phyloP scores from a whole-genome alignment of 2,113 vertebrate genomes.

The Nannobrachium achirus region DNA sequence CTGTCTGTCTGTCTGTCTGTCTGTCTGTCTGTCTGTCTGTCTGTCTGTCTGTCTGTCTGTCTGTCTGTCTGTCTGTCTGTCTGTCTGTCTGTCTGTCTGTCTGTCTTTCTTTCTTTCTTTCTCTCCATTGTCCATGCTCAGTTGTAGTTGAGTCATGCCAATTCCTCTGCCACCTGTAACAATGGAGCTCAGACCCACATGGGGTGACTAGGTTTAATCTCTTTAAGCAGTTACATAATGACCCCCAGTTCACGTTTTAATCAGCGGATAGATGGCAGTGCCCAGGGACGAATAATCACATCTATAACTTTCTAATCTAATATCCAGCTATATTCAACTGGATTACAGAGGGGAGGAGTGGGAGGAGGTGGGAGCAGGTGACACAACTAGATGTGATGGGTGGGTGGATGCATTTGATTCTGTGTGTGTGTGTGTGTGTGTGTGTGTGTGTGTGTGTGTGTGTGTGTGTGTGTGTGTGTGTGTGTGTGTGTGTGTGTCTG shows the following conservation, averaged over 20 bases:
- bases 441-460: conserved; percentile 34
- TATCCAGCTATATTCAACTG: conserved; percentile 73
- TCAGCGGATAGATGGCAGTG: conserved; percentile 74
- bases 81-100: background rate
- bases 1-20: no score
- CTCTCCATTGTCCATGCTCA: conserved; percentile 14
- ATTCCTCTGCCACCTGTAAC: conserved; percentile 37
- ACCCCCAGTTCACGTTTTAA: conserved; percentile 73
- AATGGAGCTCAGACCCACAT: conserved; percentile 48
- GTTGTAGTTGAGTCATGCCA: conserved; percentile 15
- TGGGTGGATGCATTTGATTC: conserved; percentile 10
- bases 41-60: background rate
- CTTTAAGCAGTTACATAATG: conserved; percentile 77
- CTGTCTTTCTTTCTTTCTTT: background rate
- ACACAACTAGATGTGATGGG: conserved; percentile 40
- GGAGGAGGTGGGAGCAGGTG: conserved; percentile 61
- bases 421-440: conserved; percentile 55
- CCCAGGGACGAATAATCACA: conserved; percentile 77
- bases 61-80: background rate
- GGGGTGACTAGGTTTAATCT: conserved; percentile 68
- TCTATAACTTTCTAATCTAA: conserved; percentile 79
- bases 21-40: no score
- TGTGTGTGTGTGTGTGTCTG: background rate
- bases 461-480: background rate
- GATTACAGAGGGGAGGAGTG: conserved; percentile 62